Base-by-base conservation (phyloP, 2,113 vertebrate species). In the Calonectris borealis region DNA sequence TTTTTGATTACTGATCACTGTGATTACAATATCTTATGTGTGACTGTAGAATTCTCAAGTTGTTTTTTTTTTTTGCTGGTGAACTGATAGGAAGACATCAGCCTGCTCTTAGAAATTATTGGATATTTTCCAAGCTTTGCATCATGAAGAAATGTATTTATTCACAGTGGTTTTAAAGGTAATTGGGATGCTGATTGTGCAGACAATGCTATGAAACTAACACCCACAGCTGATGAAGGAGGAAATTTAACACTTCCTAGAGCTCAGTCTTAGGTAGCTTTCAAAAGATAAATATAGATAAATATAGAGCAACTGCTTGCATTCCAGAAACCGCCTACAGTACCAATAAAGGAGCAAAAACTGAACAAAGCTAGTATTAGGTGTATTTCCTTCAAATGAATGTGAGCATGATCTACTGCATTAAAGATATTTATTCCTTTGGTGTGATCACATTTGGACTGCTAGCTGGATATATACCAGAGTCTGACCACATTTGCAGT, bases 131-230 rank as follows among this genome's bases (percentile, higher is more conserved):
- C 75, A 91, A 87, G 19, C 25, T 89, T 94, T 80, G 24, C 40
- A 49, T 73, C 2, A 24, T 71, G 12, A 90, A 94, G 36, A 86
- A 68, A 46, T 5, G 6, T 29, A 73, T 91, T 87, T 87, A 72
- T 94, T 93, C 42, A 38, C 48, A 51, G 38, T 38, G 60, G 11
- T 76, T 87, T 87, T 95, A 77, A 91, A 95, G 42, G 55, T 66
- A 93, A 80, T 62, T 91, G 57, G 42, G 68, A 85, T 73, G 62
- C 46, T 93, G 75, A 80, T 77, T 94, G 38, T 85, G 38, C 58
- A 87, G 82, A 90, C 75, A 83, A 62, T 83, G 42, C 32, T 78
- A 54, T 34, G 90, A 77, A 96, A 89, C 51, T 83, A 93, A 90
- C 38, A 82, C 22, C n/a, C 31, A 22, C 9, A 44, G 46, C 29